These are phyloP conservation scores for Pachliopta kotzebuea DNA, from an alignment of 2,888 invertebrate genomes.

Conservation along the genomic window DNA sequence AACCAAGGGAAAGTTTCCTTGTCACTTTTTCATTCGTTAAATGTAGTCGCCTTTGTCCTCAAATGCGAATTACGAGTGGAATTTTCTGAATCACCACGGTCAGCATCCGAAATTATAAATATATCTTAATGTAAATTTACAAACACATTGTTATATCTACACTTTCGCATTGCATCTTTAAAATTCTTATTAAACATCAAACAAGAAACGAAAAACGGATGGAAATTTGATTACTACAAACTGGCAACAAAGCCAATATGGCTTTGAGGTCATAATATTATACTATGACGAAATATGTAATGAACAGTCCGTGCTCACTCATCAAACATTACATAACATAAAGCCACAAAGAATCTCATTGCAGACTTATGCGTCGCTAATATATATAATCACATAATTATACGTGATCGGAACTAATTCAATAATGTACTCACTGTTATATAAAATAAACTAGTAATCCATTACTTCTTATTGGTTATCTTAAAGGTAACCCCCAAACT, in stretches of 20 bases:
- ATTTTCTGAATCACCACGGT: constrained; percentile 25
- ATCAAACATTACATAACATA: constrained; percentile 14
- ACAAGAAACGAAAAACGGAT: too few relatives aligned
- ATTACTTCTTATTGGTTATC: not conserved
- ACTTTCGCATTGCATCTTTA: too few relatives aligned
- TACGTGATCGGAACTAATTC: constrained; percentile 10
- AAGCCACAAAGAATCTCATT: constrained; percentile 12
- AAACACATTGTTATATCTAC: not conserved
- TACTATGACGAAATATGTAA: not conserved
- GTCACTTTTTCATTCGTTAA: constrained; percentile 5
- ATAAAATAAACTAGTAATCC: not conserved
- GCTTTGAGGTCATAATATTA: too few relatives aligned
- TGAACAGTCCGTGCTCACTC: not conserved
- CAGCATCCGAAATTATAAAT: constrained; percentile 30
- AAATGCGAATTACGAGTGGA: constrained; percentile 17
- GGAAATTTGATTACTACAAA: too few relatives aligned
- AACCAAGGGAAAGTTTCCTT: constrained; percentile 8
- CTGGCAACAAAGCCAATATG: too few relatives aligned
- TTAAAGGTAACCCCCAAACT: not conserved
- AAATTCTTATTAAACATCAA: too few relatives aligned
- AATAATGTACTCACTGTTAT: constrained; percentile 2
- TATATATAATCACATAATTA: constrained; percentile 19
- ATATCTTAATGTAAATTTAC: constrained; percentile 24
- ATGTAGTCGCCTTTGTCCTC: constrained; percentile 19
- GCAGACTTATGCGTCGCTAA: constrained; percentile 8